Base-by-base conservation (phyloP, 1,140 invertebrate genomes). In the Aricia agestis region DNA sequence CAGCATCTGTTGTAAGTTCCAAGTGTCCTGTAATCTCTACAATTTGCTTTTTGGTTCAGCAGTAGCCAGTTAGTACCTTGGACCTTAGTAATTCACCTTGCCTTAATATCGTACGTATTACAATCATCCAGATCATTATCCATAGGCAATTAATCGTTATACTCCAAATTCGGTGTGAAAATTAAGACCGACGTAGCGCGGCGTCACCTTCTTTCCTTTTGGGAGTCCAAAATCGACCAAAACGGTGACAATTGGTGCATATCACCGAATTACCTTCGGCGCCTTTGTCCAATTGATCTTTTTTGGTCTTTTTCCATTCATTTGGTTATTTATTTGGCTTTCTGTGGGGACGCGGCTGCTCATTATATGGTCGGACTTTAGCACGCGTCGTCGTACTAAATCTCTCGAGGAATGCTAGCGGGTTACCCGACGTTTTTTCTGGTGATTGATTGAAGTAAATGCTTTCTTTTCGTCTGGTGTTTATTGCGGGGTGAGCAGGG, bases 251-350 rank as follows among this genome's bases (percentile, higher is more conserved):
- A 91, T 91, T 88, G 87, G 87, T 89, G 88, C 87, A 91, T 91
- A 89, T 89, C 82, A 79, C 88, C 85, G 87, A 90, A 89, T 90
- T 90, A 90, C 88, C 79, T 87, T 90, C 88, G 88, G 88, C 87
- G 86, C 89, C 89, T 91, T 91, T 91, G 89, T 88, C 82, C 86
- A 88, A 85, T 88, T 85, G 85, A 85, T 83, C 81, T 83, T 90
- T 90, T 90, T 89, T 85, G 84, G 84, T 82, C 81, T 88, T 89
- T 88, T 88, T 86, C 84, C 85, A 84, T 86, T 89, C 89, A 91
- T 91, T 91, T 91, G 89, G 87, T 89, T 91, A 91, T 91, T 90
- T 90, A 88, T 90, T 75, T 87, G 75, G 85, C 86, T 89, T 89
- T 89, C 89, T 84, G 82, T 77, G 69, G 74, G 85, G 82, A 91